Conservation (phyloP, 2,113 vertebrate genomes). For the Chaetodon trifascialis region DNA sequence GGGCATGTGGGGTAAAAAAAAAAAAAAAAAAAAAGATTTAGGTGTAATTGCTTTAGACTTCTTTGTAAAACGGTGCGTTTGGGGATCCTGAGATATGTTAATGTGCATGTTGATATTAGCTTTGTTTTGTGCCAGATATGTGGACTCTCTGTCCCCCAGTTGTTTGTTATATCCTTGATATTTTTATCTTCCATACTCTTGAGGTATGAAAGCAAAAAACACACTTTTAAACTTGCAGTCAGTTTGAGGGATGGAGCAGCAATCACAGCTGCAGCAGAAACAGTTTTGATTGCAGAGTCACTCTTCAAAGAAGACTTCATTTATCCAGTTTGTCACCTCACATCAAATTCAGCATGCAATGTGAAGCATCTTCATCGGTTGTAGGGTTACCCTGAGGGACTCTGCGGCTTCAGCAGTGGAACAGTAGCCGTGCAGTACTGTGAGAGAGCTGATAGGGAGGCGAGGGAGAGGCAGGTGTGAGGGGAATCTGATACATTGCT, state of each 20-base stretch:
- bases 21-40: background rate
- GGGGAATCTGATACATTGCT: conserved; percentile 39
- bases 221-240: conserved; percentile 13
- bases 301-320: conserved; percentile 22
- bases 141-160: background rate
- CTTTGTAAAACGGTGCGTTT: background rate
- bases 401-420: background rate
- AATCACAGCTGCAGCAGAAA: conserved; percentile 32
- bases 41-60: background rate
- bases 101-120: background rate
- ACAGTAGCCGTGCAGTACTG: background rate
- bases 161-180: background rate
- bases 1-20: background rate
- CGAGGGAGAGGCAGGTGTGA: conserved; percentile 22
- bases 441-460: conserved; percentile 17
- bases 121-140: background rate
- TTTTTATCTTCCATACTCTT: conserved; percentile 1
- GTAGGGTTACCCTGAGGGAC: background rate
- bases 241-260: conserved; percentile 28
- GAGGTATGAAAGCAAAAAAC: background rate
- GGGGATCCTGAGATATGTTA: background rate
- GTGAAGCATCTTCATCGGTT: background rate
- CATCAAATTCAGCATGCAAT: background rate
- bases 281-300: conserved; percentile 1
- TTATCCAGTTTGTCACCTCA: conserved; percentile 5